Conservation (phyloP, 2,113 vertebrate species). For the Chiloscyllium plagiosum region DNA sequence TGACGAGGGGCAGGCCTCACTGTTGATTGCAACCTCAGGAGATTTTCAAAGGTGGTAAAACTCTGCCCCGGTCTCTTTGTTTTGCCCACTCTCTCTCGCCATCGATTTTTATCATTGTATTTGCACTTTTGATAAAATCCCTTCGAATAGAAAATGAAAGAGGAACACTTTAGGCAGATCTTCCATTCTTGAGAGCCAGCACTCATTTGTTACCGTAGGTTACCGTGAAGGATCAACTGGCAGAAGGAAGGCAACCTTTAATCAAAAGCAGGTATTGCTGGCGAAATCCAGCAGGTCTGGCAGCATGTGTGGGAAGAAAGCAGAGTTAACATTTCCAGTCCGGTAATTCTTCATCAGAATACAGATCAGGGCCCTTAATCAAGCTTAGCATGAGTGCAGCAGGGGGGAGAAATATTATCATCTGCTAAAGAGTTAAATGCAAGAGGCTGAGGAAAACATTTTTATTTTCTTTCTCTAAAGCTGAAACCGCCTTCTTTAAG, state of each 20-base stretch:
- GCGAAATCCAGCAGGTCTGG: no score
- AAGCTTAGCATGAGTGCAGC: not conserved
- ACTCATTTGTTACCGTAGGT: not conserved
- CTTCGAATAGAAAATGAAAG: not conserved
- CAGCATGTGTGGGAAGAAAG: no score
- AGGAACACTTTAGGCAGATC: not conserved
- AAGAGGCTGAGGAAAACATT: not conserved
- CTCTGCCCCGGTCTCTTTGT: not conserved
- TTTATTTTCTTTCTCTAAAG: not conserved
- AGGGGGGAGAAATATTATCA: not conserved
- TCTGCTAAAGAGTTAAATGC: constrained; percentile 29
- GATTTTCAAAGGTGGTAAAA: not conserved
- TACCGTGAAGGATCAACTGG: not conserved
- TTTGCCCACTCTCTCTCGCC: not conserved
- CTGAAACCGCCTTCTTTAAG: constrained; percentile 26
- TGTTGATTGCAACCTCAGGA: not conserved
- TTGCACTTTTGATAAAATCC: not conserved
- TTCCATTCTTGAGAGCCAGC: not conserved
- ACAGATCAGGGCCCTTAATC: not conserved
- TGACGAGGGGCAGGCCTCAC: not conserved
- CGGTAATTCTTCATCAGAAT: no score
- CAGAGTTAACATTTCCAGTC: no score
- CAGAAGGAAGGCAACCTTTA: not conserved
- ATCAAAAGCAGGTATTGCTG: not conserved
- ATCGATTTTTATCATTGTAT: not conserved